These are phyloP conservation scores for Solenodon paradoxus DNA, from an alignment of 2,113 vertebrate genomes.

Conservation along the genomic window DNA sequence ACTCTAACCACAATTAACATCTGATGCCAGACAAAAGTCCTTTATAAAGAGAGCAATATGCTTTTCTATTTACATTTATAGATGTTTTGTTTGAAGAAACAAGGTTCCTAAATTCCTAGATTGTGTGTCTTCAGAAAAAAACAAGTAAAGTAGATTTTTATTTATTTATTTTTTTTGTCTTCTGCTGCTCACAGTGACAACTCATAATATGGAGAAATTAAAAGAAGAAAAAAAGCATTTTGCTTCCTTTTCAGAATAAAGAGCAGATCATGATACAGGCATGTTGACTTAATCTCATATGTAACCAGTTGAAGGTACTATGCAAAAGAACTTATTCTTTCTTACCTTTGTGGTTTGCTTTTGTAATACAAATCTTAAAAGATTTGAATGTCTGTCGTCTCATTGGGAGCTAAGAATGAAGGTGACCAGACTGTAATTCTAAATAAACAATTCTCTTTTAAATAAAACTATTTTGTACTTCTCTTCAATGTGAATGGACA, in stretches of 20 bases:
- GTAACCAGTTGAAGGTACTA: not conserved
- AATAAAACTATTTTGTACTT: constrained; percentile 60
- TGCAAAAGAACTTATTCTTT: not conserved
- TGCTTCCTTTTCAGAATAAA: not conserved
- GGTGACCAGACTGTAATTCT: not conserved
- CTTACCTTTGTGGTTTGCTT: not conserved
- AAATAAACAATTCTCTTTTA: constrained; percentile 47
- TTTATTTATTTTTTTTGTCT: not conserved
- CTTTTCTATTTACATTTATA: not conserved
- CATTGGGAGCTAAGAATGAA: not conserved
- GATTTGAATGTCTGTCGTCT: not conserved
- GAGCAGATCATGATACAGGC: not conserved
- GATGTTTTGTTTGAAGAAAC: not conserved
- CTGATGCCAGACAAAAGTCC: not conserved
- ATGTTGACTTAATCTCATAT: not conserved
- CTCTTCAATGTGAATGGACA: constrained; percentile 19
- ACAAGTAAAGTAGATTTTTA: not conserved
- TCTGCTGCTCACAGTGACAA: not conserved
- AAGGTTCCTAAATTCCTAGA: not conserved
- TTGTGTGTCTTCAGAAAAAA: not conserved
- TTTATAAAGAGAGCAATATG: not conserved
- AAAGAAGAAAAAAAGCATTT: not conserved
- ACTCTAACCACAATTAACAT: not conserved
- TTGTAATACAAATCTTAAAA: not conserved
- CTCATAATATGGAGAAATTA: not conserved